Percentiles rank a stretch among this genome's conserved stretches.
phyloP scores from a whole-genome alignment of 2,797 vertebrate species.

The Coregonus ussuriensis region DNA sequence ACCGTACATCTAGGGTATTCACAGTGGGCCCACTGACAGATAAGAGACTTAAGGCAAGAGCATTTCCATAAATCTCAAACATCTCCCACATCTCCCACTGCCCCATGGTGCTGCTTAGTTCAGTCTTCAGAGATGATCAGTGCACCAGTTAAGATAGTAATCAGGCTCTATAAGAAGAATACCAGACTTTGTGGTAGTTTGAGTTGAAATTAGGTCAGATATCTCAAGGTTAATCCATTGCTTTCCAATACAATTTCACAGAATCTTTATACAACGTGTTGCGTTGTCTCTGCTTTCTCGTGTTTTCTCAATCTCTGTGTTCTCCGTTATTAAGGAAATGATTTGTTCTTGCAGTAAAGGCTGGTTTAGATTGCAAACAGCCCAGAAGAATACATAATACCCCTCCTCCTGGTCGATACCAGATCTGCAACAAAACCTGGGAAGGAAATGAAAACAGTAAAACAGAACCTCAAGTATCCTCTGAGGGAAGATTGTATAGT shows the following conservation, averaged over 20 bases:
- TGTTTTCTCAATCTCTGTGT: background rate
- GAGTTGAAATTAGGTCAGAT: background rate
- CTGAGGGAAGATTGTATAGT: constrained; percentile 54
- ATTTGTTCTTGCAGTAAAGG: background rate
- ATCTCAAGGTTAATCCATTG: background rate
- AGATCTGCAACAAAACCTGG: constrained; percentile 10
- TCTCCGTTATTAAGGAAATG: background rate
- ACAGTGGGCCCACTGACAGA: constrained; percentile 35
- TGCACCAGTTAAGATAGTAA: background rate
- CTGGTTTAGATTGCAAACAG: background rate
- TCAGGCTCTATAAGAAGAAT: background rate
- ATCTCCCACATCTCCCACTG: background rate
- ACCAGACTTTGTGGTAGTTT: too few relatives aligned
- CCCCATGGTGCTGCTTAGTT: background rate
- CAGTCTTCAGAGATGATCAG: background rate
- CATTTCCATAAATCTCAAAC: background rate
- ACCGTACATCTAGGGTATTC: constrained; percentile 25
- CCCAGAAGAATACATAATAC: constrained; percentile 35
- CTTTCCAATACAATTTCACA: background rate
- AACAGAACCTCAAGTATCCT: constrained; percentile 69
- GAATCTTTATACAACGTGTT: background rate
- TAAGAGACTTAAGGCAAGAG: constrained; percentile 25
- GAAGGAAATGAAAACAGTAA: constrained; percentile 57
- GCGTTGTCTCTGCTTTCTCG: too few relatives aligned
- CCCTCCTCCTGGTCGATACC: constrained; percentile 15